Base-by-base conservation (phyloP, 1,140 invertebrate genomes). In the Neotoxoptera formosana region DNA sequence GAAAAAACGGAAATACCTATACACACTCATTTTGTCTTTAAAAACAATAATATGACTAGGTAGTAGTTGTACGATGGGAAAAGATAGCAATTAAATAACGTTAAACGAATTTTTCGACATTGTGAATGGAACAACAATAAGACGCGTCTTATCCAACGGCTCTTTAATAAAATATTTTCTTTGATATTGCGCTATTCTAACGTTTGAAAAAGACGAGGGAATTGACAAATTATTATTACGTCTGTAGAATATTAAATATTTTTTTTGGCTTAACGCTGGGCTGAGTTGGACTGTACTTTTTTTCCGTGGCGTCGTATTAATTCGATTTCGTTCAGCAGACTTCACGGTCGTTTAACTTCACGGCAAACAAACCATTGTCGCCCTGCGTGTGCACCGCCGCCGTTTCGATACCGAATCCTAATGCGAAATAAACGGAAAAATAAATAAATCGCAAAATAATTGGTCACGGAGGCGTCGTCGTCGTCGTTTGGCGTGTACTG, bases 291-390 rank as follows among this genome's bases (percentile, higher is more conserved):
- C 25, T 47, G 23, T 47, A 87, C 7, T 86, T 87, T 87, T 30
- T 87, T 53, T 87, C 47, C 0, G 9, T 23, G 21, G 76, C 41
- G 4, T 84, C 23, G 23, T 87, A 87, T 87, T 87, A 87, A 87
- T 87, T 87, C 41, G 11, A 47, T 87, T 87, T 87, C 45, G 84
- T 87, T 47, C 86, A n/a, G 20, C 86, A 4, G 86, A 87, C 47
- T 51, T 87, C 86, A 87, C 47, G 86, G 86, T 87, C 86, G 86
- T 87, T 48, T 87, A 87, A 87, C 86, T 87, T 87, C 47, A 14
- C 86, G 45, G 48, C 86, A 87, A 87, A 87, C 47, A 87, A 48
- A 87, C 17, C 86, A 21, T 48, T 87, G 86, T 87, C 86, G 7
- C 86, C 47, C 47, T 83, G 20, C 30, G n/a, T 34, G 30, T 87